phyloP scores from a whole-genome alignment of 2,113 vertebrate genomes.

The Nestor notabilis region DNA sequence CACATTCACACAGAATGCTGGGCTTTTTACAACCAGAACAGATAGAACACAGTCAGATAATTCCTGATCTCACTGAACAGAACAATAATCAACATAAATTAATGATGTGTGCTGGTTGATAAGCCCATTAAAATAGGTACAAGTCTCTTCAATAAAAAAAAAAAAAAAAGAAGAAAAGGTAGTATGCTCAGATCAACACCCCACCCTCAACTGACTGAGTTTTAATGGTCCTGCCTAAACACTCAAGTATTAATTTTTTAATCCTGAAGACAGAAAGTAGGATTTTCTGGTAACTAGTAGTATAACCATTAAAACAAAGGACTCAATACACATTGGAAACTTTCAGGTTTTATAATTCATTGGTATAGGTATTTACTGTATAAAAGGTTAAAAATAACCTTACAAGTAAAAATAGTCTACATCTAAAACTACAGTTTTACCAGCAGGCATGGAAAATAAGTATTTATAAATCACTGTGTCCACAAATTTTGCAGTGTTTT shows the following conservation, averaged over 20 bases:
- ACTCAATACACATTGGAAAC: not conserved
- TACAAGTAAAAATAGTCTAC: not conserved
- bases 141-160: not conserved
- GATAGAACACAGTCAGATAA: not conserved
- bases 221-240: not conserved
- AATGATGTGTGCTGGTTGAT: not conserved
- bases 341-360: not conserved
- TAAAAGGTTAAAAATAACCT: not conserved
- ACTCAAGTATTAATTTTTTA: not conserved
- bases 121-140: not conserved
- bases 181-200: not conserved
- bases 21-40: not conserved
- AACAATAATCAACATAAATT: not conserved
- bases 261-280: not conserved
- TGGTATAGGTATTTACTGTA: not conserved
- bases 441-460: not conserved
- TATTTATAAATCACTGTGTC: not conserved
- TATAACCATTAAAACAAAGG: not conserved
- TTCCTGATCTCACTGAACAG: not conserved
- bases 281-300: not conserved
- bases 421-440: not conserved
- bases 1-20: not conserved
- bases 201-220: not conserved
- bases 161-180: not conserved
- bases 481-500: not conserved